Evolutionary conservation across 2,888 invertebrate species (phyloP).

Genomic region (Dysmachus trigonus): DNA sequence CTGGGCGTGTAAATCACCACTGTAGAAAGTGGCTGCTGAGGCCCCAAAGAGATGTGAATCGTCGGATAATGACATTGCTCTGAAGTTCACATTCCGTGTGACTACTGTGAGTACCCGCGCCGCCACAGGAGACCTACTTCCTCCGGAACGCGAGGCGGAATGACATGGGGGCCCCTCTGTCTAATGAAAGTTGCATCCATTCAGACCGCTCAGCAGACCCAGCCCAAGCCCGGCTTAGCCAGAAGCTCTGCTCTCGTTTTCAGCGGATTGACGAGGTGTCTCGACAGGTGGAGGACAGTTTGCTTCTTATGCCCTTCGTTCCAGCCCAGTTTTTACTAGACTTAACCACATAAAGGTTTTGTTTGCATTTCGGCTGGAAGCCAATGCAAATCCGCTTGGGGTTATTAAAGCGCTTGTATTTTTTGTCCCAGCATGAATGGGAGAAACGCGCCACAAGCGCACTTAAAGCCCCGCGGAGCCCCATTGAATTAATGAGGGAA

Average conservation of each 20-base stretch:
- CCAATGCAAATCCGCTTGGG: background rate
- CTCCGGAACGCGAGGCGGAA: background rate
- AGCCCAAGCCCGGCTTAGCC: background rate
- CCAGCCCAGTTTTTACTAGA: background rate
- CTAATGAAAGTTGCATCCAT: background rate
- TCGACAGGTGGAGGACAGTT: background rate
- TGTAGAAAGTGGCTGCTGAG: constrained; percentile 22
- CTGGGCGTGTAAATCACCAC: constrained; percentile 12
- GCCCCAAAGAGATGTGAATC: constrained; percentile 1
- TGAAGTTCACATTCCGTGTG: background rate
- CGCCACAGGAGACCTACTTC: constrained; percentile 4
- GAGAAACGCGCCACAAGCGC: background rate
- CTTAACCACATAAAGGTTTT: background rate
- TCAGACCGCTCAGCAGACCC: background rate
- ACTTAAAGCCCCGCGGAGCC: background rate
- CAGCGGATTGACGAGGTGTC: background rate
- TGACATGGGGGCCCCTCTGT: background rate
- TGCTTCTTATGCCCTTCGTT: background rate
- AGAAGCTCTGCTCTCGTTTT: constrained; percentile 6
- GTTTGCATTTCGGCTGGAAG: background rate
- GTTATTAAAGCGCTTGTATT: background rate
- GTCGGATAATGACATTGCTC: background rate
- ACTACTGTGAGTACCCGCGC: no score
- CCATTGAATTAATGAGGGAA: background rate
- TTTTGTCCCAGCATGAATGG: background rate